These are phyloP conservation scores for Myotis brandtii DNA, from an alignment of 2,113 vertebrate species.

Conservation along the genomic window DNA sequence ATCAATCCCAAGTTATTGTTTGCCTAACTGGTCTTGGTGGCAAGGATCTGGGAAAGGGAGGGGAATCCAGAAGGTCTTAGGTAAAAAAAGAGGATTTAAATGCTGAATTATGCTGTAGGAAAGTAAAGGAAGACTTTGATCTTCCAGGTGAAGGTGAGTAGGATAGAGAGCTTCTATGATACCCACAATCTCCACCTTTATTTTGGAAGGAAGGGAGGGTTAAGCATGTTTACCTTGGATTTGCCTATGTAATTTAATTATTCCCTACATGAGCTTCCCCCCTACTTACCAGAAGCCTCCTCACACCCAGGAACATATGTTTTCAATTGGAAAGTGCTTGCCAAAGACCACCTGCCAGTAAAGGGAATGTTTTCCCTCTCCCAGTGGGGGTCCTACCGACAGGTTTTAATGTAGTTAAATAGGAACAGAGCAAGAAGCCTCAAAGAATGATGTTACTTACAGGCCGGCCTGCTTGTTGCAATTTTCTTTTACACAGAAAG, in stretches of 20 bases:
- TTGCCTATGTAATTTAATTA: conserved; percentile 60
- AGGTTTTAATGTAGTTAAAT: conserved; percentile 78
- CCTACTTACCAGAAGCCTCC: conserved; percentile 78
- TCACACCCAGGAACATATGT: conserved; percentile 81
- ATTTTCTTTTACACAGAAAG: conserved; percentile 63
- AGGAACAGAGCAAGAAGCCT: conserved; percentile 61
- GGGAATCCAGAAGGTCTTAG: not conserved
- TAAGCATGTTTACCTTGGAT: conserved; percentile 45
- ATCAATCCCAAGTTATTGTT: not conserved
- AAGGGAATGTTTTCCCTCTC: conserved; percentile 72
- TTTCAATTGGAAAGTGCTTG: conserved; percentile 80
- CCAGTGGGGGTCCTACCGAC: conserved; percentile 63
- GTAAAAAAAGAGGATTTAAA: not conserved
- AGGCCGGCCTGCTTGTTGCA: conserved; percentile 48
- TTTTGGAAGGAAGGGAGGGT: conserved; percentile 1
- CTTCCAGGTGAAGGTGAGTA: not conserved
- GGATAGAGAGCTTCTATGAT: not conserved
- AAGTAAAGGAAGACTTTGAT: not conserved
- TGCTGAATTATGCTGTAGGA: not conserved
- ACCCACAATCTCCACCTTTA: not conserved
- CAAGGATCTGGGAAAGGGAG: not conserved
- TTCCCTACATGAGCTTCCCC: not conserved
- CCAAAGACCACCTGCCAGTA: conserved; percentile 84
- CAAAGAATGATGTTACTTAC: conserved; percentile 74
- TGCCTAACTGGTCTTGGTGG: not conserved